Evolutionary conservation across 2,113 vertebrate genomes (phyloP).

Genomic region (Callipepla squamata): DNA sequence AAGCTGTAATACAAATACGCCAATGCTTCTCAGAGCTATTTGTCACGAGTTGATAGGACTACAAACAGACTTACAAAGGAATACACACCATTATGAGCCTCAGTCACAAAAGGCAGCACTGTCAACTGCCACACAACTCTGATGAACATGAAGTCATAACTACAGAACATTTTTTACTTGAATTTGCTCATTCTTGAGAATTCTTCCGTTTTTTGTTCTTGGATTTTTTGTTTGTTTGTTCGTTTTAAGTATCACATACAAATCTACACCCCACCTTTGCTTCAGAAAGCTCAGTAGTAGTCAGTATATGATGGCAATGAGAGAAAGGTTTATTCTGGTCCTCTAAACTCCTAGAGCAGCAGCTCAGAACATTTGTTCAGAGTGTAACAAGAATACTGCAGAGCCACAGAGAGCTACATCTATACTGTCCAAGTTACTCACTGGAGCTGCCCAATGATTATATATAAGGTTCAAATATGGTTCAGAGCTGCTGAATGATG

Average conservation of each 20-base stretch:
- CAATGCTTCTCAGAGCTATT: background rate
- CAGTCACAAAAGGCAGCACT: background rate
- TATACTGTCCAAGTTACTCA: background rate
- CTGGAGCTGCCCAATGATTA: background rate
- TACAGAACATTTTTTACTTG: background rate
- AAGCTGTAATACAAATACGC: background rate
- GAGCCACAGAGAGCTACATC: background rate
- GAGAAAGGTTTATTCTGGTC: background rate
- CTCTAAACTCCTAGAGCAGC: background rate
- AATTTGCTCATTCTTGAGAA: background rate
- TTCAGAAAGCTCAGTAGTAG: background rate
- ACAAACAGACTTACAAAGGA: background rate
- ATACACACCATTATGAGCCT: background rate
- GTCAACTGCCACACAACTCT: background rate
- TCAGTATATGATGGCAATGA: background rate
- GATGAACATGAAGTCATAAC: background rate
- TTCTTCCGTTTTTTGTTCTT: background rate
- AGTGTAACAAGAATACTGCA: background rate
- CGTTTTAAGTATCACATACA: background rate
- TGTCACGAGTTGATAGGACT: rapidly evolving
- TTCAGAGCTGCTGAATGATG: background rate
- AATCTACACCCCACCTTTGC: background rate
- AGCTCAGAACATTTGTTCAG: background rate
- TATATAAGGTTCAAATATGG: rapidly evolving
- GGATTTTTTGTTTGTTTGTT: background rate